Percentiles rank a stretch among this genome's conserved stretches.
phyloP scores from a whole-genome alignment of 2,888 invertebrate genomes.

The Eupithecia tripunctaria region DNA sequence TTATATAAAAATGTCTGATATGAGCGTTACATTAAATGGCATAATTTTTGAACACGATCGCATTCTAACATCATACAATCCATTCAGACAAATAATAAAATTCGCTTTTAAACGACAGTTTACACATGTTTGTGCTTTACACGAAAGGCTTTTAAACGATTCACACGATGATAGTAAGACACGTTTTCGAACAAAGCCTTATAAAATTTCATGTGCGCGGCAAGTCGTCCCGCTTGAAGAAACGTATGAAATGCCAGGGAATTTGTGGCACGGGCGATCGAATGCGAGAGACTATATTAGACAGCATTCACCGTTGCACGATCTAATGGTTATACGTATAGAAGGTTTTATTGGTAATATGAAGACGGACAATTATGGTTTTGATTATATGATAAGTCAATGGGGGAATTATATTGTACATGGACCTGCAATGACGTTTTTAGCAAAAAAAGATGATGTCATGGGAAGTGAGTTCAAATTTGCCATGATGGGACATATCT shows the following conservation, averaged over 20 bases:
- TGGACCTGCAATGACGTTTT: background rate
- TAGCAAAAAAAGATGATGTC: slow-evolving; percentile 1
- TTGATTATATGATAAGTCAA: background rate
- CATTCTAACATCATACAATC: slow-evolving; percentile 1
- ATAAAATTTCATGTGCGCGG: background rate
- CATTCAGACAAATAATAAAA: background rate
- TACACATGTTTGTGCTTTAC: background rate
- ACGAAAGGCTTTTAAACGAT: too few relatives aligned
- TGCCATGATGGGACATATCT: slow-evolving; percentile 13
- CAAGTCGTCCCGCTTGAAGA: slow-evolving; percentile 8
- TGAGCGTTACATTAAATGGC: background rate
- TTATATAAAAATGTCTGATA: too few relatives aligned
- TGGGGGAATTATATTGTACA: accelerated
- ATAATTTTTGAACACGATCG: background rate
- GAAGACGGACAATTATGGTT: background rate
- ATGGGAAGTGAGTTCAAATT: background rate
- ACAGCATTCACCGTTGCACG: slow-evolving; percentile 4
- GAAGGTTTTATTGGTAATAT: background rate
- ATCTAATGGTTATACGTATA: background rate
- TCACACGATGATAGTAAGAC: too few relatives aligned
- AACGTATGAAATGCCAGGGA: background rate
- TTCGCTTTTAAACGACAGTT: slow-evolving; percentile 4
- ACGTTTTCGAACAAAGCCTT: background rate
- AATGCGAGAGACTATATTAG: background rate
- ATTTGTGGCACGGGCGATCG: background rate